Evolutionary conservation across 1,140 invertebrate species (phyloP), one percentile per base, ranked within the genome.

Genomic region (Megathymus violae): DNA sequence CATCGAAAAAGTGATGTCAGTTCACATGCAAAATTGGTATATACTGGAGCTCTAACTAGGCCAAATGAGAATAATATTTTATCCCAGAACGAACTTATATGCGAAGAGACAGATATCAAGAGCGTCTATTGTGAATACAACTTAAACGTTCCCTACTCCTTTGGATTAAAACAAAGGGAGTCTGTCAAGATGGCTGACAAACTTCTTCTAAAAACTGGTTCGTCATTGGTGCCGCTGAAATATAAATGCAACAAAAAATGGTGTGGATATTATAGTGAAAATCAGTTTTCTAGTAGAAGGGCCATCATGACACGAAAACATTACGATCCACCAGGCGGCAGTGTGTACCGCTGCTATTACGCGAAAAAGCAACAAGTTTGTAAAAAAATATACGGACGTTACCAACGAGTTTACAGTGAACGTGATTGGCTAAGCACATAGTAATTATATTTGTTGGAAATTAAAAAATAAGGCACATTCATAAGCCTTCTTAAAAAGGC

Each of bases 41-140:
- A 86, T 48, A 74, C 74, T 40, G 84, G 78, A 22, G 79, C 74
- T 15, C 58, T 81, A 62, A 78, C 63, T 10, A 80, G 78, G 58
- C 81, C 80, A 10, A 76, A 80, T 14, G 75, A 83, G 44, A 22
- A 63, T 0, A 78, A 75, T 16, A 56, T 88, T 36, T 63, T 87
- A 4, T 76, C 82, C 3, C 85, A 88, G 62, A 81, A 89, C 14
- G 85, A 89, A 59, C 85, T 85, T 48, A 67, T 89, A 62, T 89
- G 87, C 51, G 81, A 89, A 60, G 69, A 89, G 56, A 67, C 46
- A 38, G 22, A 67, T 34, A 25, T 64, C 10, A 76, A 65, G 31
- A 52, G 44, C n/a, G 52, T 89, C 3, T 67, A 71, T n/a, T 89
- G 87, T 40, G 84, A 87, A 61, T 46, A 77, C 0, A 76, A 86